Percentiles rank a stretch among this genome's conserved stretches.
These are phyloP conservation scores for Struthio camelus DNA, from an alignment of 2,113 vertebrate genomes.

Conservation along the genomic window DNA sequence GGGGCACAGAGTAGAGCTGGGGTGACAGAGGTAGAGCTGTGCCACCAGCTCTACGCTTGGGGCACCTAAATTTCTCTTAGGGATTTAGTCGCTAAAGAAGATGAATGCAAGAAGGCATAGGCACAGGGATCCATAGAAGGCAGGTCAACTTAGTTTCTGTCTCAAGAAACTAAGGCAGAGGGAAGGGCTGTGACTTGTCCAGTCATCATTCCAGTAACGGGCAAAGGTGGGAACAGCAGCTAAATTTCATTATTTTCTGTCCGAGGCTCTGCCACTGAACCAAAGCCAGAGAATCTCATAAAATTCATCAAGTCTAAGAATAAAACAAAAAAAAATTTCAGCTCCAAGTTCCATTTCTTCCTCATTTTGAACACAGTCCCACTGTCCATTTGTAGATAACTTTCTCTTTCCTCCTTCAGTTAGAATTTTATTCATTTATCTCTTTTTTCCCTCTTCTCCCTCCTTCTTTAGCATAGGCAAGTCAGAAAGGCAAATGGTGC, in stretches of 20 bases:
- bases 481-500: slow-evolving; percentile 11
- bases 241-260: neutral
- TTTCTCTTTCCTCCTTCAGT: neutral
- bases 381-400: neutral
- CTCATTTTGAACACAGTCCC: neutral
- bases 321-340: neutral
- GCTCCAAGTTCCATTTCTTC: neutral
- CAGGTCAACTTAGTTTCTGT: neutral
- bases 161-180: neutral
- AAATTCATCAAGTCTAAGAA: neutral
- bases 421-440: neutral
- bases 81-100: neutral
- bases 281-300: neutral
- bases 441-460: neutral
- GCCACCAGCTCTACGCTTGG: too few species aligned
- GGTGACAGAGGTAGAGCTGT: too few species aligned
- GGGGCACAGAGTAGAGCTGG: too few species aligned
- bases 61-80: neutral
- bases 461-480: neutral
- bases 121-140: neutral
- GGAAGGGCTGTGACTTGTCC: neutral
- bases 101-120: neutral
- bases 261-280: neutral
- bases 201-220: neutral
- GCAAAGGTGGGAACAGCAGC: neutral